A percentile compares a stretch with the other conserved stretches of the same genome.
Evolutionary conservation across 2,113 vertebrate species (phyloP).

Genomic region (Myotis yumanensis): DNA sequence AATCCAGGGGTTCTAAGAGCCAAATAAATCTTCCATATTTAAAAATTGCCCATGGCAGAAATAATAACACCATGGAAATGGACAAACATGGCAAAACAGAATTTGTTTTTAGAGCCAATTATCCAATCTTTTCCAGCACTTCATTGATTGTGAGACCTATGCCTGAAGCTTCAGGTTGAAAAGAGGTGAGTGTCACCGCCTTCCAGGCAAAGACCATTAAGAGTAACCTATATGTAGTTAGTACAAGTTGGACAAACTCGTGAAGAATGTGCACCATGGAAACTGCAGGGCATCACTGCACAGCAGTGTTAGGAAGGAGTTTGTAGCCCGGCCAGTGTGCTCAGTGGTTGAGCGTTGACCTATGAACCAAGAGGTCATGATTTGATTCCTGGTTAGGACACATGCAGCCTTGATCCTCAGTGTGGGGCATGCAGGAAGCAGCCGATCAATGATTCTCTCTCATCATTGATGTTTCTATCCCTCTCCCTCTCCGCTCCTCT

Average conservation of each 20-base stretch:
- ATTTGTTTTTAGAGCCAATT: background rate
- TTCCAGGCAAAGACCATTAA: background rate
- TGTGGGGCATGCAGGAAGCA: too few species aligned
- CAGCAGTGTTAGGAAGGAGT: background rate
- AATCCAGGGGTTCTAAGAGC: background rate
- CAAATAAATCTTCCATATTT: background rate
- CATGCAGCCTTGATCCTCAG: too few species aligned
- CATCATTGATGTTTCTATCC: too few species aligned
- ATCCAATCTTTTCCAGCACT: background rate
- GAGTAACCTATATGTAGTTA: rapidly evolving
- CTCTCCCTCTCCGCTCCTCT: too few species aligned
- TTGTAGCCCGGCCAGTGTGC: too few species aligned
- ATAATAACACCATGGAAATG: background rate
- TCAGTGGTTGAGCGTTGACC: too few species aligned
- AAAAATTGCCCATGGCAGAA: background rate
- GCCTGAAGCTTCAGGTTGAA: background rate
- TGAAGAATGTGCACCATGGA: rapidly evolving
- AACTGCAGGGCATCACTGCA: rapidly evolving
- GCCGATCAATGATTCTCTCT: too few species aligned
- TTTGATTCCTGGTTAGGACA: too few species aligned
- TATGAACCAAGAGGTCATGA: too few species aligned
- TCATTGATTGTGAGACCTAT: background rate
- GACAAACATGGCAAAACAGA: background rate
- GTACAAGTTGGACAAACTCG: too few species aligned
- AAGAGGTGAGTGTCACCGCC: background rate